A percentile compares a stretch with the other conserved stretches of the same genome.
phyloP scores from a whole-genome alignment of 2,113 vertebrate species.

The Actenoides hombroni region DNA sequence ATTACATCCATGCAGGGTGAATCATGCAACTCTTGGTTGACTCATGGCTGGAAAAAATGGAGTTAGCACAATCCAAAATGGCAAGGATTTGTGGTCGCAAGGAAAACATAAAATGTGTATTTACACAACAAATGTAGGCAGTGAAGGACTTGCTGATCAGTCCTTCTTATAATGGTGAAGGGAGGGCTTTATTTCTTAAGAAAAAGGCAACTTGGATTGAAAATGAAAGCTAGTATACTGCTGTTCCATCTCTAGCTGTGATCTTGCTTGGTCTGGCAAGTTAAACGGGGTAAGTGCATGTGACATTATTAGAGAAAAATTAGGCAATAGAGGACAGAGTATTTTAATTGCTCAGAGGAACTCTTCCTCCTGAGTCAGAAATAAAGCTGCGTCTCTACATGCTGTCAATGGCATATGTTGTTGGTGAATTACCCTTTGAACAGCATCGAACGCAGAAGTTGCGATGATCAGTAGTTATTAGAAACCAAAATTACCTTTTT shows the following conservation, averaged over 20 bases:
- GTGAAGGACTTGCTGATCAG: not conserved
- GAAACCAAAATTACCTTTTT: conserved; percentile 4
- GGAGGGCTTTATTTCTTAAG: not conserved
- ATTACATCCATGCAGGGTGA: conserved; percentile 30
- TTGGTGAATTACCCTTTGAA: conserved; percentile 17
- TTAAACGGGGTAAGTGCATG: not conserved
- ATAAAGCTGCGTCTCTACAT: not conserved
- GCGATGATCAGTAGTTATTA: not conserved
- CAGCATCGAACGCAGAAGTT: not conserved
- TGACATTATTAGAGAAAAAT: conserved; percentile 30
- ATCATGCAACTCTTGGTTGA: conserved; percentile 40
- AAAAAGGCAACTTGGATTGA: conserved; percentile 14
- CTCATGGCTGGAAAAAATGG: conserved; percentile 17
- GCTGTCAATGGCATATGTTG: conserved; percentile 12
- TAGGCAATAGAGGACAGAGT: conserved; percentile 5
- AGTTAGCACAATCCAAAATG: conserved; percentile 17
- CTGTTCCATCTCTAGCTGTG: not conserved
- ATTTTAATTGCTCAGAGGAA: conserved; percentile 52
- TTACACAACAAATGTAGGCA: conserved; percentile 41
- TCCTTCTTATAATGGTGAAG: not conserved
- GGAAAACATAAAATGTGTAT: conserved; percentile 16
- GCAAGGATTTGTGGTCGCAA: conserved; percentile 31
- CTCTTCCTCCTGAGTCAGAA: conserved; percentile 22
- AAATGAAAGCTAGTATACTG: conserved; percentile 4
- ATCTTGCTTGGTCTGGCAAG: not conserved